These are phyloP conservation scores for Conistra vaccinii DNA, from an alignment of 2,888 invertebrate genomes.

Conservation along the genomic window DNA sequence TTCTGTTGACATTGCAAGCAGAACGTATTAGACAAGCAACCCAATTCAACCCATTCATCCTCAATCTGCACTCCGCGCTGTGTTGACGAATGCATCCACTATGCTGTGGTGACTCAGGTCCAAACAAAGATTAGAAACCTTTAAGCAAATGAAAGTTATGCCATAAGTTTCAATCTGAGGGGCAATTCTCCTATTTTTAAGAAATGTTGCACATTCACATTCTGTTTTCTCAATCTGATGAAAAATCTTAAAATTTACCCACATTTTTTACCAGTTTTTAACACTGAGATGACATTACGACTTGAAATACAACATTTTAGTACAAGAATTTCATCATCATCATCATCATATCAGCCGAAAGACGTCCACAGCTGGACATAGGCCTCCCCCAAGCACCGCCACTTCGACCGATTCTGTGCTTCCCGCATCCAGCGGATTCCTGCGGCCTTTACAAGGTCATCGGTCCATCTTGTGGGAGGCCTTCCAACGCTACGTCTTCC, in stretches of 20 bases:
- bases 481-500: too few species aligned
- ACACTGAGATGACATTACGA: not conserved
- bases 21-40: too few species aligned
- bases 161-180: not conserved
- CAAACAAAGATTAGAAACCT: not conserved
- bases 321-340: not conserved
- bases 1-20: not conserved
- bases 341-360: too few species aligned
- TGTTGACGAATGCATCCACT: not conserved
- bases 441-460: too few species aligned
- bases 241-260: not conserved
- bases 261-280: not conserved
- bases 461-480: too few species aligned
- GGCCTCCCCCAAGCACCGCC: too few species aligned
- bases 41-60: not conserved
- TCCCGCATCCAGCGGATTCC: too few species aligned
- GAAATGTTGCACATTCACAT: not conserved
- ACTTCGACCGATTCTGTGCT: too few species aligned
- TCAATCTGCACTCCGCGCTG: not conserved
- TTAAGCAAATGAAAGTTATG: not conserved
- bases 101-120: not conserved
- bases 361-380: too few species aligned
- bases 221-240: not conserved
- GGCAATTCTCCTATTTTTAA: not conserved
- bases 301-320: not conserved